Percentiles rank a stretch among this genome's conserved stretches.
Evolutionary conservation across 2,113 vertebrate species (phyloP).

Genomic region (Nesogale talazaci): DNA sequence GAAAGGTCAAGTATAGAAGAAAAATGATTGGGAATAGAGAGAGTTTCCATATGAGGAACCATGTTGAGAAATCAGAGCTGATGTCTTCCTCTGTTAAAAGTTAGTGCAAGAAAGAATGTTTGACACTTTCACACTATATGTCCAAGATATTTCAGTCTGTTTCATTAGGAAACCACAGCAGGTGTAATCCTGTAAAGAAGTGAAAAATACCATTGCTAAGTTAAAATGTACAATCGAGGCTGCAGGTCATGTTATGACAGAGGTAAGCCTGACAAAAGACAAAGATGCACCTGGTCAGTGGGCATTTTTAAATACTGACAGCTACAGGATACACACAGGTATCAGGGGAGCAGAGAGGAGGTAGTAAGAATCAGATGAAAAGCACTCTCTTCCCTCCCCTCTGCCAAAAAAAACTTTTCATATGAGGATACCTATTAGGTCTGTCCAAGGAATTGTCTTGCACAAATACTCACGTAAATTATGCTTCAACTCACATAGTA

Average conservation of each 20-base stretch:
- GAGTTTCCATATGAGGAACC: conserved; percentile 27
- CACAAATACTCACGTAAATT: not conserved
- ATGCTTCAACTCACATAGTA: not conserved
- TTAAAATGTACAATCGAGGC: not conserved
- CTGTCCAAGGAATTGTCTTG: not conserved
- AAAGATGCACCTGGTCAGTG: too few species aligned
- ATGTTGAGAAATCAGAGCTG: conserved; percentile 26
- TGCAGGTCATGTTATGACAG: not conserved
- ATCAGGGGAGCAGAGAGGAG: not conserved
- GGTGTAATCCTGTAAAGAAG: not conserved
- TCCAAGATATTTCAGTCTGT: not conserved
- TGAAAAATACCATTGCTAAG: not conserved
- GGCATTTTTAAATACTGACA: not conserved
- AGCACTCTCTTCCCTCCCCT: too few species aligned
- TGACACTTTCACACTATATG: conserved; percentile 4
- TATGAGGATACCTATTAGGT: not conserved
- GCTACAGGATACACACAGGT: not conserved
- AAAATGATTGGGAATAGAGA: conserved; percentile 20
- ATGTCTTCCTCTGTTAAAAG: conserved; percentile 40
- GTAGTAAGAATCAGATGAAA: too few species aligned
- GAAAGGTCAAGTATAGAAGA: conserved; percentile 15
- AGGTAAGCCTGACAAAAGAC: not conserved
- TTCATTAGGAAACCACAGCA: conserved; percentile 34
- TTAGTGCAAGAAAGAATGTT: not conserved
- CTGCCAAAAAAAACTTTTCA: too few species aligned